phyloP scores from a whole-genome alignment of 2,113 vertebrate genomes.

The Callipepla squamata region DNA sequence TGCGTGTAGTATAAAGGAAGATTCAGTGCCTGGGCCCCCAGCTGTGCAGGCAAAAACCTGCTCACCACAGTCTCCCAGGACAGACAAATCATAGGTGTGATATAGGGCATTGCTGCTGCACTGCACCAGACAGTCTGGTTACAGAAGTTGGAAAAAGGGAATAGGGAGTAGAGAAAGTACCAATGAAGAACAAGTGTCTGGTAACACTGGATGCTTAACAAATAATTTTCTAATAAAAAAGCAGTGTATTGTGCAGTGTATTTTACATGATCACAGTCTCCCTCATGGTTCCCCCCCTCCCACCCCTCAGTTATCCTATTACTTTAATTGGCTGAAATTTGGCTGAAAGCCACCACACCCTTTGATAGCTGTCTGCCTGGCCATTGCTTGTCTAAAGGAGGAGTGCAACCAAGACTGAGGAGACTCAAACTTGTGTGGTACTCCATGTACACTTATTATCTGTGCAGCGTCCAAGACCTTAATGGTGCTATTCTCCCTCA shows the following conservation, averaged over 20 bases:
- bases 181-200: neutral
- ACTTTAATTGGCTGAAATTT: neutral
- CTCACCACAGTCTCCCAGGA: neutral
- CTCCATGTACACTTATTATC: neutral
- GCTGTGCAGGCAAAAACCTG: neutral
- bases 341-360: neutral
- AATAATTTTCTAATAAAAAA: neutral
- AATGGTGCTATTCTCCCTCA: neutral
- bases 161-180: neutral
- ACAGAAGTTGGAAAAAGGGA: neutral
- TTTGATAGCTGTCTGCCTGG: neutral
- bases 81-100: neutral
- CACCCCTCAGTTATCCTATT: neutral
- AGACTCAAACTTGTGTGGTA: neutral
- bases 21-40: neutral
- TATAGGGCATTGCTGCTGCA: neutral
- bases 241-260: neutral
- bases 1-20: neutral
- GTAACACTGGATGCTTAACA: accelerated
- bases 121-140: neutral
- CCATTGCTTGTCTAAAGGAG: neutral
- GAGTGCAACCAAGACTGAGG: neutral
- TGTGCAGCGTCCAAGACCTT: neutral
- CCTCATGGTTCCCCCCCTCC: neutral
- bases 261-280: neutral